phyloP scores from a whole-genome alignment of 2,888 invertebrate species.

The Corbicula japonica region DNA sequence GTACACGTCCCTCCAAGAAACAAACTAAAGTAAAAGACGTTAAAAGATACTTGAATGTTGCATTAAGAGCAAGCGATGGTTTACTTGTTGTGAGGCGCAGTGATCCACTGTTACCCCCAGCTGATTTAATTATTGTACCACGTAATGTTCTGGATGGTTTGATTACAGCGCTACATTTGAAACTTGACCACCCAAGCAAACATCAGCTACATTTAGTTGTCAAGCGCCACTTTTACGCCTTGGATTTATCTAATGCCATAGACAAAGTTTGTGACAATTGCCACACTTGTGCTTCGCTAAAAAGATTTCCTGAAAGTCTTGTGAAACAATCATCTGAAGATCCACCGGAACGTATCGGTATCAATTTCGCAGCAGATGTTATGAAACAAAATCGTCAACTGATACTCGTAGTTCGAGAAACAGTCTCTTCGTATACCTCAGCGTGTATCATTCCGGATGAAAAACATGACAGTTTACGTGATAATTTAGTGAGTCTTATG shows the following conservation, averaged over 20 bases:
- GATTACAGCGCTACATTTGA: slow-evolving; percentile 60
- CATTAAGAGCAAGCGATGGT: slow-evolving; percentile 54
- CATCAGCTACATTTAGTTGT: slow-evolving; percentile 54
- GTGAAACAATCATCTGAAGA: slow-evolving; percentile 16
- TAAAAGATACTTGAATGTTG: slow-evolving; percentile 52
- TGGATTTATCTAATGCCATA: slow-evolving; percentile 56
- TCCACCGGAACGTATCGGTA: slow-evolving; percentile 50
- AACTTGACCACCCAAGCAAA: slow-evolving; percentile 60
- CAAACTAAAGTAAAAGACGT: slow-evolving; percentile 62
- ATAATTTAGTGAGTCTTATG: slow-evolving; percentile 16
- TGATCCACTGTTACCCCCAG: slow-evolving; percentile 32
- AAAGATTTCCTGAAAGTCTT: slow-evolving; percentile 16
- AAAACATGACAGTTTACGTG: slow-evolving; percentile 28
- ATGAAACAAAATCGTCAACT: slow-evolving; percentile 61
- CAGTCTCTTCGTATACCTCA: slow-evolving; percentile 38
- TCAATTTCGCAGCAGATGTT: slow-evolving; percentile 71
- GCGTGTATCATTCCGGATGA: slow-evolving; percentile 51
- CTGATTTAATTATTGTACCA: slow-evolving; percentile 66
- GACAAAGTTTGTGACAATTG: slow-evolving; percentile 21
- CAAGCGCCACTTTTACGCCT: slow-evolving; percentile 58
- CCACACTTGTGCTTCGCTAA: slow-evolving; percentile 38
- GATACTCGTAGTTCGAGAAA: slow-evolving; percentile 53
- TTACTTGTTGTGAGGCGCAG: slow-evolving; percentile 14
- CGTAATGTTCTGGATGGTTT: slow-evolving; percentile 60
- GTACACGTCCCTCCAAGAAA: slow-evolving; percentile 46